Conservation (phyloP, 2,113 vertebrate species). For the Sturnira hondurensis region DNA sequence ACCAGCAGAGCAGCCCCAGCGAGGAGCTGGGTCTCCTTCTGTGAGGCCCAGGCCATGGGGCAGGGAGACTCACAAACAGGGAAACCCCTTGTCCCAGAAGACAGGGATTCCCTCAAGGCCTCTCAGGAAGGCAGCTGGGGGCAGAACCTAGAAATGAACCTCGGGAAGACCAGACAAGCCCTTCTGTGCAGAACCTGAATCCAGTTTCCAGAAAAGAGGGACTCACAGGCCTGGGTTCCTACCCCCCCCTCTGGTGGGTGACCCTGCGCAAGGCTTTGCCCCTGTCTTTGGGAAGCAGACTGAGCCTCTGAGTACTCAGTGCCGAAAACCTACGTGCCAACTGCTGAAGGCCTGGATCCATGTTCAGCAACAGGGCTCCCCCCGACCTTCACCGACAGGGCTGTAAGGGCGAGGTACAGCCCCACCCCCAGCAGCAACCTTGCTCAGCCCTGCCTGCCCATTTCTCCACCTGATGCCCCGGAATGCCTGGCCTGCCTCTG, state of each 20-base stretch:
- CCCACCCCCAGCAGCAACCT: not conserved
- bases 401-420: not conserved
- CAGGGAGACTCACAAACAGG: not conserved
- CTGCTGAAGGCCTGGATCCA: not conserved
- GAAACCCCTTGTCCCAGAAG: not conserved
- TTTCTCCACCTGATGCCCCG: not conserved
- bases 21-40: not conserved
- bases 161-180: not conserved
- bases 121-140: not conserved
- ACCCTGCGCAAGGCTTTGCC: not conserved
- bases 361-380: not conserved
- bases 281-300: not conserved
- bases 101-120: not conserved
- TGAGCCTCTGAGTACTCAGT: not conserved
- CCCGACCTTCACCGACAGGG: accelerated
- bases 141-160: not conserved
- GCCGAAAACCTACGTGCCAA: not conserved
- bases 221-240: not conserved
- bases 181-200: not conserved
- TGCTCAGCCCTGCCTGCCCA: not conserved
- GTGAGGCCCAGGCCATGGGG: not conserved
- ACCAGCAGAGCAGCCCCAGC: not conserved
- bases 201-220: slow-evolving; percentile 1
- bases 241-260: not conserved
- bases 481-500: not conserved